Evolutionary conservation across 2,797 vertebrate genomes (phyloP), one percentile per base, ranked within the genome.

Genomic region (Australoheros facetus): DNA sequence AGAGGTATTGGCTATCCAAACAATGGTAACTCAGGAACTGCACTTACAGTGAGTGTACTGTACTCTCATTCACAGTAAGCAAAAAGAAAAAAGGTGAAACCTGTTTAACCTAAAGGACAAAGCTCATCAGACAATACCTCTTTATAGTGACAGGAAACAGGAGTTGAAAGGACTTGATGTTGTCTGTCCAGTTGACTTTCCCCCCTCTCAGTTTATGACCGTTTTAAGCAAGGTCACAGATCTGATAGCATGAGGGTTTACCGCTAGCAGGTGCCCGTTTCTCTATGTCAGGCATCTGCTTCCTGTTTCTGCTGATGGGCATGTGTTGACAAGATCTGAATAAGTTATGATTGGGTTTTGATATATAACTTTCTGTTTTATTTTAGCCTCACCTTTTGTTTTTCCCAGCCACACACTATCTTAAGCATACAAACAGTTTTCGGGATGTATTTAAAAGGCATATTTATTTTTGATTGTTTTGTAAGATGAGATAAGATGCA

Each of bases 151-250:
- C 64, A 37, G 23, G 26, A 56, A 26, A 78, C 48, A 21, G 59
- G 34, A 71, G 69, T 55, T 71, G 57, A 71, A 59, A 74, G 82
- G 69, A 82, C 83, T 60, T 71, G 75, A 84, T n/a, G 37, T 70
- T 62, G 64, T 79, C 71, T 48, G 74, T 78, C 32, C 32, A 57
- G 77, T 75, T 84, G 75, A 84, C 72, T 80, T 59, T 56, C 73
- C 56, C 60, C 26, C 54, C 32, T 51, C 28, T 69, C 56, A 59
- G 7, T 60, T 54, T 69, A 69, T 69, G 42, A 8, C 75, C 73
- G 57, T 77, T 72, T 71, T 4, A 30, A 45, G 32, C 39, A 60
- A 69, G 64, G 26, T 69, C 42, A 51, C 17, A 73, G 80, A 77
- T 84, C 73, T 60, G 30, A 59, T 19, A 69, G 54, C 56, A 64